Conservation (phyloP, 1,140 invertebrate genomes). For the Aphelinus certus region DNA sequence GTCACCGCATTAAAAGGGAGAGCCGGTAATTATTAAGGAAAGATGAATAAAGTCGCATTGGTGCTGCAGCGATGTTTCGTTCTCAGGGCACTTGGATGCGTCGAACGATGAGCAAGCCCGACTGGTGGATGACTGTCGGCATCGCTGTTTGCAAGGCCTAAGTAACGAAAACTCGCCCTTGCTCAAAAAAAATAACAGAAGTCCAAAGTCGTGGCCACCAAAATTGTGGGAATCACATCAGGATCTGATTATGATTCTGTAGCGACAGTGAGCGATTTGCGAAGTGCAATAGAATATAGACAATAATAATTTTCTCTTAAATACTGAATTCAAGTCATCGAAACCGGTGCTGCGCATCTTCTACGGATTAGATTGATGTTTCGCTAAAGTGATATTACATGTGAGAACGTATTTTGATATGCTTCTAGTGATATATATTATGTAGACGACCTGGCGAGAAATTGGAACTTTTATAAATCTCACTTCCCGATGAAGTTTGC, state of each 20-base stretch:
- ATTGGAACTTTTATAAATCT: no score
- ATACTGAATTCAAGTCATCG: no score
- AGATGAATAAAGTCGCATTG: background rate
- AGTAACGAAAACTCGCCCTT: constrained; percentile 26
- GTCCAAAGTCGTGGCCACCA: background rate
- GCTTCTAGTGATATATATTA: no score
- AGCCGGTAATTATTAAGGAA: no score
- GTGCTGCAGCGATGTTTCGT: constrained; percentile 30
- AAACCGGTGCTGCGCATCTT: no score
- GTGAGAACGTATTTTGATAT: no score
- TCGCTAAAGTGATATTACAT: no score
- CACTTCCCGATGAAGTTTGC: no score
- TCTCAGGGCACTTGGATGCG: constrained; percentile 13
- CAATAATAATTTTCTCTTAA: no score
- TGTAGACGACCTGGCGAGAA: no score
- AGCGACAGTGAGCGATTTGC: background rate
- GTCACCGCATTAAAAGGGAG: no score
- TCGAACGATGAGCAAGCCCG: background rate
- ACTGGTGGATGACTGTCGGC: background rate
- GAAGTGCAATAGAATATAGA: background rate
- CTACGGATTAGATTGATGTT: no score
- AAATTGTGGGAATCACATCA: background rate
- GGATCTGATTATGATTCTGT: constrained; percentile 1
- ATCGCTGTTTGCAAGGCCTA: background rate
- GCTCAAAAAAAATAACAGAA: constrained; percentile 17